Percentiles rank a stretch among this genome's conserved stretches.
These are phyloP conservation scores for Cosmopolites sordidus DNA, from an alignment of 2,888 invertebrate genomes.

Conservation along the genomic window DNA sequence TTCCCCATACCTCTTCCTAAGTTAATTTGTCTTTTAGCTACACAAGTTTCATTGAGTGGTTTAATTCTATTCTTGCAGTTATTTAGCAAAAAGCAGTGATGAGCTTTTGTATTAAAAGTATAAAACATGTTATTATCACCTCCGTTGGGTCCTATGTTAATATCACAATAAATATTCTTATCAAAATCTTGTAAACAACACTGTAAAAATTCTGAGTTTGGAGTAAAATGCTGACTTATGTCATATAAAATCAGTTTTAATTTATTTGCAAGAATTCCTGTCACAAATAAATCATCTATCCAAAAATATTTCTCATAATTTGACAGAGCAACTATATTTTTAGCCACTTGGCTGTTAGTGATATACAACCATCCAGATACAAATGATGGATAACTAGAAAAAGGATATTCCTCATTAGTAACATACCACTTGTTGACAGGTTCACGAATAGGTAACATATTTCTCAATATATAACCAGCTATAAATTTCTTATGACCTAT, in stretches of 20 bases:
- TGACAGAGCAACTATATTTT: conserved; percentile 55
- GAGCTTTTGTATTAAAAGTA: conserved; percentile 60
- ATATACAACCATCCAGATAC: conserved; percentile 83
- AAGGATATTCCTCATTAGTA: conserved; percentile 59
- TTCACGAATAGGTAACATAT: conserved; percentile 61
- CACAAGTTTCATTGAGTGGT: conserved; percentile 58
- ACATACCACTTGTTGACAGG: conserved; percentile 78
- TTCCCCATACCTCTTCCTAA: conserved; percentile 38
- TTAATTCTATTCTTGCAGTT: conserved; percentile 52
- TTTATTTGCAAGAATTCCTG: conserved; percentile 67
- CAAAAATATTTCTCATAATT: conserved; percentile 69
- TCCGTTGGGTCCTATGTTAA: conserved; percentile 73
- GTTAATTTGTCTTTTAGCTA: conserved; percentile 47
- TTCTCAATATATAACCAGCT: conserved; percentile 64
- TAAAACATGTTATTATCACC: conserved; percentile 65
- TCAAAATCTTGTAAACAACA: conserved; percentile 67
- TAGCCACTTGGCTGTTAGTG: conserved; percentile 62
- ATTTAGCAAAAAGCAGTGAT: conserved; percentile 55
- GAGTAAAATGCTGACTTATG: conserved; percentile 61
- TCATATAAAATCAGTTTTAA: conserved; percentile 56
- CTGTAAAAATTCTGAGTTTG: conserved; percentile 66
- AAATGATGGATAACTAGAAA: conserved; percentile 65
- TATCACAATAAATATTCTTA: conserved; percentile 61
- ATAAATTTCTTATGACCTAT: conserved; percentile 44
- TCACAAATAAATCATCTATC: conserved; percentile 87